Conservation (phyloP, 2,113 vertebrate species). For the Protomyctophum bolini region DNA sequence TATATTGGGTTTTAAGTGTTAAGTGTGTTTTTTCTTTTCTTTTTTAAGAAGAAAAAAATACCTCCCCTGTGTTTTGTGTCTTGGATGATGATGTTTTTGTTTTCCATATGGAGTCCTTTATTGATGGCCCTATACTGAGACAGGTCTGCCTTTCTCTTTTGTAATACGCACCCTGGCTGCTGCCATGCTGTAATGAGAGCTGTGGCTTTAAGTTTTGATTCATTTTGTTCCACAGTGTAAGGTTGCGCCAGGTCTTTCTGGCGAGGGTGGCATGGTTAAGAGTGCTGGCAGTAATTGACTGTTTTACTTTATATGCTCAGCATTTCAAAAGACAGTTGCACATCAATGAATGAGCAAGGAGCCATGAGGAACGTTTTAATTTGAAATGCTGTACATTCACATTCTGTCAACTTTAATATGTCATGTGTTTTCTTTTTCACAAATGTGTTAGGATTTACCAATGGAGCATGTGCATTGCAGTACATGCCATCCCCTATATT, state of each 20-base stretch:
- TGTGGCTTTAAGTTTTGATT: conserved; percentile 50
- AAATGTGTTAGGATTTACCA: conserved; percentile 9
- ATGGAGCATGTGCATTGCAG: conserved; percentile 19
- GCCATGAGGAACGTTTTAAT: conserved; percentile 17
- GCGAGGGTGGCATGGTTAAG: conserved; percentile 14
- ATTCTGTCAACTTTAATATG: conserved; percentile 50
- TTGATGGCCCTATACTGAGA: not conserved
- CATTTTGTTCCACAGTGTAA: conserved; percentile 27
- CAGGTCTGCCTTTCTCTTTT: not conserved
- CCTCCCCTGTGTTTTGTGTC: conserved; percentile 1
- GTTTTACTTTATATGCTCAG: conserved; percentile 36
- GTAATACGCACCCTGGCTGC: conserved; percentile 45
- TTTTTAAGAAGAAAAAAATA: no score
- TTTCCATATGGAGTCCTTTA: conserved; percentile 15
- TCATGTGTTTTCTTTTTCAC: conserved; percentile 39
- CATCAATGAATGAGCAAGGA: conserved; percentile 53
- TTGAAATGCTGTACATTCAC: conserved; percentile 21
- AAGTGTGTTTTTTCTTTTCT: no score
- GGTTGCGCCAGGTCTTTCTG: conserved; percentile 9
- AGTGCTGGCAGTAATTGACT: not conserved
- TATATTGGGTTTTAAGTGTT: no score
- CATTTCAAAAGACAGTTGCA: conserved; percentile 27
- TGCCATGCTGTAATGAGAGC: conserved; percentile 44
- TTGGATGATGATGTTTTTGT: conserved; percentile 8
- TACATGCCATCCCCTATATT: conserved; percentile 16